These are phyloP conservation scores for Drepana falcataria DNA, from an alignment of 2,888 invertebrate genomes.

Conservation along the genomic window DNA sequence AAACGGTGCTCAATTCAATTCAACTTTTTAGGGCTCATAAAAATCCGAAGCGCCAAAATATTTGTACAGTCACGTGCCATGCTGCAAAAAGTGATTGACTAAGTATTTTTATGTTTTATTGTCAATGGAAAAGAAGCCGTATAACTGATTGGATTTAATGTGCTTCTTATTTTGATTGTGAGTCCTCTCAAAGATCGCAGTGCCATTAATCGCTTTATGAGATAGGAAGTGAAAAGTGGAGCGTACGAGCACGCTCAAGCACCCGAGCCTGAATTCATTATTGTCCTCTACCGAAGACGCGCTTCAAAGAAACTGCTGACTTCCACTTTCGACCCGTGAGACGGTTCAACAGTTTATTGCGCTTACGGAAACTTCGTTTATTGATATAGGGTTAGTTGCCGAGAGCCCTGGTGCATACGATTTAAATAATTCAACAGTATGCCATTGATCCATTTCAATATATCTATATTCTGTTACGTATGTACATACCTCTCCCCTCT, in stretches of 20 bases:
- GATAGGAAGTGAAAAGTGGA: slow-evolving; percentile 66
- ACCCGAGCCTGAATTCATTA: slow-evolving; percentile 66
- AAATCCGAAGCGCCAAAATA: slow-evolving; percentile 3
- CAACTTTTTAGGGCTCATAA: neutral
- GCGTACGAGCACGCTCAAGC: slow-evolving; percentile 59
- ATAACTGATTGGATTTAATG: slow-evolving; percentile 54
- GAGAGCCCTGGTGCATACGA: slow-evolving; percentile 9
- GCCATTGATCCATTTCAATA: slow-evolving; percentile 5
- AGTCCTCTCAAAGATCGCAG: slow-evolving; percentile 53
- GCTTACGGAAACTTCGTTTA: slow-evolving; percentile 47
- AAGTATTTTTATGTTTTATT: slow-evolving; percentile 18
- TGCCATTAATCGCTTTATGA: slow-evolving; percentile 71
- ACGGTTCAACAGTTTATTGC: slow-evolving; percentile 59
- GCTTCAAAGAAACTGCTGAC: slow-evolving; percentile 74
- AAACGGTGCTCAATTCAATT: neutral
- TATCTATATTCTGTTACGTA: too few species aligned
- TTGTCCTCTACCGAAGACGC: slow-evolving; percentile 63
- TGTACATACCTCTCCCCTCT: too few species aligned
- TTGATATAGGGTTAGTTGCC: slow-evolving; percentile 39
- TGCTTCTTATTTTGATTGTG: slow-evolving; percentile 54
- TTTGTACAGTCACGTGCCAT: slow-evolving; percentile 7
- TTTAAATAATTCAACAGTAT: slow-evolving; percentile 2
- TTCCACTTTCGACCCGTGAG: slow-evolving; percentile 45
- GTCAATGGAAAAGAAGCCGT: slow-evolving; percentile 23
- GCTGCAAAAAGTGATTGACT: slow-evolving; percentile 16